Evolutionary conservation across 2,888 invertebrate genomes (phyloP), one percentile per base, ranked within the genome.

Genomic region (Pteria penguin): DNA sequence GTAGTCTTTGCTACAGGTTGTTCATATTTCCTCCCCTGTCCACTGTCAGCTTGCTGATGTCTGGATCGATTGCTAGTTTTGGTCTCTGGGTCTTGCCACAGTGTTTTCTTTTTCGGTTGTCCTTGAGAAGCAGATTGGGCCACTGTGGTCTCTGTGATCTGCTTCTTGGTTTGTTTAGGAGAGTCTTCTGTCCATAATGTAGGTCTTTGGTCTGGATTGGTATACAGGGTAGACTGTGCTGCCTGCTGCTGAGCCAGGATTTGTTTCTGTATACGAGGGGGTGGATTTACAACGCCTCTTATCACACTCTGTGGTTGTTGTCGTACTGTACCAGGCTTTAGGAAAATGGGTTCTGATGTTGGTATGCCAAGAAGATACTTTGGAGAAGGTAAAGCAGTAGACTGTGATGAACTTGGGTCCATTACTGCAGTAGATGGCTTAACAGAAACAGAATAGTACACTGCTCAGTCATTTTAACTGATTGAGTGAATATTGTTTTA

Each of bases 321-420:
- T 24, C 76, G 29, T 24, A 33, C 27, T 3, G 33, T 69, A 2
- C 83, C 81, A 31, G 57, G 29, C 62, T 86, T 86, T 84, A 86
- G 86, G 75, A 88, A 87, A 67, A 84, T 75, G 18, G 84, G 80
- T 57, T 88, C 87, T 61, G 82, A 84, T 29, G 86, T 87, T 2
- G 87, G 87, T 18, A 85, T 85, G 32, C 88, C 88, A 22, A 88
- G 82, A 22, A 88, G 76, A 68, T 88, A 88, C 63, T 87, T 87
- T 2, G 87, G 85, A 11, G 87, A 84, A 4, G 75, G 58, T 36
- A 82, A 86, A 54, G 81, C 84, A 1, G 75, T 63, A 52, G 32
- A 29, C 27, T 8, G 36, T 31, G 32, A 36, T 31, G 27, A 33
- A n/a, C n/a, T n/a, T n/a, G n/a, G n/a, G n/a, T n/a, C n/a, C n/a